Conservation (phyloP, 2,888 invertebrate species). For the Aelia acuminata region DNA sequence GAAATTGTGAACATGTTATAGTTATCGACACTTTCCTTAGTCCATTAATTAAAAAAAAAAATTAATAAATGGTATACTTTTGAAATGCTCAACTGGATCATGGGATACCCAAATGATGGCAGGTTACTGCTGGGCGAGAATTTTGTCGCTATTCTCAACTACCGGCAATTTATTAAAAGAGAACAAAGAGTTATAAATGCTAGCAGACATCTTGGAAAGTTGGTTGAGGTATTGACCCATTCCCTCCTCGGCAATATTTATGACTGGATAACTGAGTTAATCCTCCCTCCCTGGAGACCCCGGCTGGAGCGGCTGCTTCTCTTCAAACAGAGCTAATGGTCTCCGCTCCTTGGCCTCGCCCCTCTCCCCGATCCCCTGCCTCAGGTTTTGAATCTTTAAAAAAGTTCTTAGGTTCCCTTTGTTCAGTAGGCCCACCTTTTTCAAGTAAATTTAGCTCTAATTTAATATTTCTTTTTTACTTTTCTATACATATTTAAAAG, state of each 20-base stretch:
- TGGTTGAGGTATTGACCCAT: neutral
- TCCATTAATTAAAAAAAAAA: too few relatives aligned
- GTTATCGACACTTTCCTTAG: too few relatives aligned
- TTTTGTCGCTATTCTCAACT: too few relatives aligned
- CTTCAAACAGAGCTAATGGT: conserved; percentile 33
- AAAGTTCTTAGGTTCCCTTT: neutral
- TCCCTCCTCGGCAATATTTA: conserved; percentile 28
- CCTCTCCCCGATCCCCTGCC: neutral
- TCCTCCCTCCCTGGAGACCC: neutral
- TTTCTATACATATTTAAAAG: too few relatives aligned
- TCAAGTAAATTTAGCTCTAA: too few relatives aligned
- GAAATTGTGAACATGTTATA: too few relatives aligned
- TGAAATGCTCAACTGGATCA: too few relatives aligned
- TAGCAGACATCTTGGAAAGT: neutral
- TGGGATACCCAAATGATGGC: too few relatives aligned
- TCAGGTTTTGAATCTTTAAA: neutral
- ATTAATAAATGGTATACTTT: too few relatives aligned
- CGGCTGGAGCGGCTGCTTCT: neutral
- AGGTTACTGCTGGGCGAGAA: too few relatives aligned
- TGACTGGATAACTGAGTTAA: conserved; percentile 34
- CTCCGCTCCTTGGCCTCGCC: neutral
- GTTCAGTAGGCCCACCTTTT: neutral
- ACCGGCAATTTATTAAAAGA: too few relatives aligned
- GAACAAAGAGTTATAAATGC: neutral
- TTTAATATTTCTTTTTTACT: too few relatives aligned